These are phyloP conservation scores for Xylota sylvarum DNA, from an alignment of 2,888 invertebrate genomes.

Conservation along the genomic window DNA sequence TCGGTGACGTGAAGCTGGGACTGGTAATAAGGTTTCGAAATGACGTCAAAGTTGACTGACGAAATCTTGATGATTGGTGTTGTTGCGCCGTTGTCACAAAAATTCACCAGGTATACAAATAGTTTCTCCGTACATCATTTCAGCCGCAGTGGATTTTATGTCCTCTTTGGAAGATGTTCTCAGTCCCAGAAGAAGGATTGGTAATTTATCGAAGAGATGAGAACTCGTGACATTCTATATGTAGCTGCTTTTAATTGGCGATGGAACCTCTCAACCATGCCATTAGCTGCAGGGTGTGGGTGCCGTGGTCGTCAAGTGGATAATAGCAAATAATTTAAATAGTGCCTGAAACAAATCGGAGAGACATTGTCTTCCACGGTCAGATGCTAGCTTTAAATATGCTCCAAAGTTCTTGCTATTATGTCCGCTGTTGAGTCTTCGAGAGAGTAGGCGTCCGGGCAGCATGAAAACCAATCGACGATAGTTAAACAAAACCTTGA, in stretches of 20 bases:
- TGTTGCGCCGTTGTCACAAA: neutral
- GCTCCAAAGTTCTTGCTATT: neutral
- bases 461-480: neutral
- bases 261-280: neutral
- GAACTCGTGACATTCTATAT: neutral
- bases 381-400: too few relatives aligned
- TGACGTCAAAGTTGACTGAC: neutral
- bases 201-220: neutral
- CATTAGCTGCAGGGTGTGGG: neutral
- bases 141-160: neutral
- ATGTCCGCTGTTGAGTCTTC: neutral
- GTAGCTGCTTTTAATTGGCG: too few relatives aligned
- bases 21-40: neutral
- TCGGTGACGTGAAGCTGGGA: neutral
- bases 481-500: neutral
- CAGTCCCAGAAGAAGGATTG: neutral
- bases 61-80: neutral
- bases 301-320: neutral
- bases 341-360: neutral
- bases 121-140: conserved; percentile 4
- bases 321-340: neutral
- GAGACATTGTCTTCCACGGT: neutral
- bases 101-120: neutral
- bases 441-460: neutral
- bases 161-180: conserved; percentile 2